phyloP scores from a whole-genome alignment of 92 coral and sea anemone species.

The Palythoa grandiflora region DNA sequence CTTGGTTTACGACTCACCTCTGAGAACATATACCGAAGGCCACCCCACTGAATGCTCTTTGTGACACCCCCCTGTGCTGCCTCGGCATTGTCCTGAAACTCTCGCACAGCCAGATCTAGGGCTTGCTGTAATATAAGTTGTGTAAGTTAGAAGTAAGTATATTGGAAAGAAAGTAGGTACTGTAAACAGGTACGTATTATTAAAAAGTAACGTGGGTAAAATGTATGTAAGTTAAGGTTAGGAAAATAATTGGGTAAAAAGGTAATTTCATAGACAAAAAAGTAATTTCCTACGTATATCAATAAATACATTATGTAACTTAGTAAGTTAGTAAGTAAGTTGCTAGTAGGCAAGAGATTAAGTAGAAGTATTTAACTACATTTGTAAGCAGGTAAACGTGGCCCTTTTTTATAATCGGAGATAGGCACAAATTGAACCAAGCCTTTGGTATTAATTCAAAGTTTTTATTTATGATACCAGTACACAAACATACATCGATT shows the following conservation, averaged over 20 bases:
- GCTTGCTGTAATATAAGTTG: conserved; percentile 74
- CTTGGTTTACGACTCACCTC: conserved; percentile 70
- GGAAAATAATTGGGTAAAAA: background rate
- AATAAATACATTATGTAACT: too few relatives aligned
- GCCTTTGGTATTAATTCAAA: background rate
- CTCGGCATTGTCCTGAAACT: conserved; percentile 87
- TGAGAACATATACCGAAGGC: conserved; percentile 90
- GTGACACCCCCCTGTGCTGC: conserved; percentile 63
- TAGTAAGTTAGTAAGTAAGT: background rate
- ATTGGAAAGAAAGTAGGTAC: too few relatives aligned
- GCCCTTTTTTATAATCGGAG: too few relatives aligned
- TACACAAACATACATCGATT: too few relatives aligned
- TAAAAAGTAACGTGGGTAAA: too few relatives aligned
- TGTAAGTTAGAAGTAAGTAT: too few relatives aligned
- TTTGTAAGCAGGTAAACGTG: background rate
- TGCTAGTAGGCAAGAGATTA: background rate
- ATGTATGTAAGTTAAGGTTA: too few relatives aligned
- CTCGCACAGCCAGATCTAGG: conserved; percentile 87
- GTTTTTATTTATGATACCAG: background rate
- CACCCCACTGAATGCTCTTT: conserved; percentile 95
- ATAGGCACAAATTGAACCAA: background rate
- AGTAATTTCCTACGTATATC: background rate
- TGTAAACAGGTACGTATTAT: background rate
- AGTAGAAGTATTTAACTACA: background rate
- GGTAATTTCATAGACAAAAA: too few relatives aligned